phyloP scores from a whole-genome alignment of 2,888 invertebrate genomes.

The Pachydiplax longipennis region DNA sequence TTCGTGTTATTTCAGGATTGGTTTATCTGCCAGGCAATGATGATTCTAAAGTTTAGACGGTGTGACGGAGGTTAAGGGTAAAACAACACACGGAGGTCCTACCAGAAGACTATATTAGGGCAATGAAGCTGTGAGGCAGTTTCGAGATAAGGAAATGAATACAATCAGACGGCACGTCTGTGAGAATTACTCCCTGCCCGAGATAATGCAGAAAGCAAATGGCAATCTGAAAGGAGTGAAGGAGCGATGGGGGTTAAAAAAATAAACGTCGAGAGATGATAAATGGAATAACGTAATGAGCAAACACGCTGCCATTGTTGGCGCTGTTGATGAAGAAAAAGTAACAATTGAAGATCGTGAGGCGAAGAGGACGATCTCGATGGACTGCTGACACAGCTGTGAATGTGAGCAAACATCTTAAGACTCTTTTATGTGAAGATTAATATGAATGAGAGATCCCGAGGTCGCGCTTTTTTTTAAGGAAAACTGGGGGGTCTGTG shows the following conservation, averaged over 20 bases:
- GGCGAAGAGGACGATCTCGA: neutral
- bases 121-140: no score
- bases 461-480: neutral
- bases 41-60: no score
- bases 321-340: neutral
- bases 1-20: no score
- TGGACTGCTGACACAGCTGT: conserved; percentile 1
- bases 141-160: no score
- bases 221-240: neutral
- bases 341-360: neutral
- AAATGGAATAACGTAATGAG: neutral
- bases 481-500: neutral
- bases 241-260: neutral
- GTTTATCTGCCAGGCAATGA: no score
- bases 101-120: no score
- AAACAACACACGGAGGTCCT: no score
- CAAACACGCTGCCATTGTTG: neutral
- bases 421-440: neutral
- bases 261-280: neutral
- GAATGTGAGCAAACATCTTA: conserved; percentile 9
- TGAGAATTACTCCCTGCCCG: neutral
- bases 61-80: no score
- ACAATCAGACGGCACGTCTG: no score
- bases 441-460: conserved; percentile 17
- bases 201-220: neutral